Base-by-base conservation (phyloP, 2,113 vertebrate genomes). In the Murina feae region DNA sequence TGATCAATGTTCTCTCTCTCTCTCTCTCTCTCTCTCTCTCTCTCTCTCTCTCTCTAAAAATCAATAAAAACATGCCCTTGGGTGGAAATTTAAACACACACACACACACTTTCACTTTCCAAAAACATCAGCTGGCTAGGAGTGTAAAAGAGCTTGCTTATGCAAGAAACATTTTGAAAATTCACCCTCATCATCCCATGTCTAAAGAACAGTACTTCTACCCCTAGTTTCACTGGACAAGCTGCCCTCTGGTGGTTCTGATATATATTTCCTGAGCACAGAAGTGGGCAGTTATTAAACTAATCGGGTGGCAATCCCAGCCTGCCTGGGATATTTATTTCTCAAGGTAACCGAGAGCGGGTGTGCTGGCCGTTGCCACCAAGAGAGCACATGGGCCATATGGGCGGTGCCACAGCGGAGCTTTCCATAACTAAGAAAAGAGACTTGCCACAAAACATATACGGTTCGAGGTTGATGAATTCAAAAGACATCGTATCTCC, bases 171-270 rank as follows among this genome's bases (percentile, higher is more conserved):
- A 65, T 35, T 86, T 82, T 81, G 49, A 68, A 90, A 80, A 75
- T 53, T 86, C 9, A 1, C 25, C 74, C 35, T 89, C 23, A 5
- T 68, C 35, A 71, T 30, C 23, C 44, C 66, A 8, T 3, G 2
- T 44, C 69, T 58, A 8, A 86, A 53, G 28, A 82, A 35, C 49
- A 91, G 69, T 18, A 20, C 51, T 75, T 71, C 37, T 53, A 66
- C n/a, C 71, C 28, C 20, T 32, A 76, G 91, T 32, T 11, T 96
- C 82, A 74, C 53, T 35, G 20, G 9, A 71, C 44, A 49, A 92
- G 79, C 55, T 86, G 80, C 89, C 92, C 94, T n/a, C 93, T 97
- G 95, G 94, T 96, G 90, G 88, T 53, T 87, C 93, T 87, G n/a
- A 42, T 49, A 63, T 37, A 25, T 53, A 78, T 95, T 97, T 95